Evolutionary conservation across 2,888 invertebrate species (phyloP), one percentile per base, ranked within the genome.

Genomic region (Morpho helenor): DNA sequence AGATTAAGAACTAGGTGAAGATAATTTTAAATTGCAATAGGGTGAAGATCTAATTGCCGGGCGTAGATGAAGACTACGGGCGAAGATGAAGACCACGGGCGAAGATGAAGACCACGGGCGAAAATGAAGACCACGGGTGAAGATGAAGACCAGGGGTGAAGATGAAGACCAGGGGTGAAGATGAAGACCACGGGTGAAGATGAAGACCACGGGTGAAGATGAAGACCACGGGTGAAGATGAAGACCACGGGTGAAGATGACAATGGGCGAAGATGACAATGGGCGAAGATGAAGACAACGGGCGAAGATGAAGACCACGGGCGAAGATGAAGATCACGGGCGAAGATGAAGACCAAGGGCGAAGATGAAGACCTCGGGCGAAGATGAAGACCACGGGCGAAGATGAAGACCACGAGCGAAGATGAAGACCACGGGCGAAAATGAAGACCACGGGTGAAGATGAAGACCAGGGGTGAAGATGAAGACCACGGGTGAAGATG

Each of bases 371-470:
- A 60, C 41, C 22, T 16, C 47, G 48, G 62, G 51, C 39, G 59
- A 57, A 50, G 57, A 51, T 16, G 53, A 67, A 64, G 57, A 56
- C 43, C 4, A 31, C 31, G 31, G 31, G 31, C 5, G 31, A 31
- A 31, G 31, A 31, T 31, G 57, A 66, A 60, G 61, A 58, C 9
- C 22, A 45, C 44, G 44, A 55, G 48, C 22, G 47, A 52, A 51
- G 49, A 56, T 52, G 57, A 66, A 65, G 63, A 63, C 8, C 22
- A 56, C 49, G 48, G 49, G 56, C 10, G 54, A 55, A 56, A 58
- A 63, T 5, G 31, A 31, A 53, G 46, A 53, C 42, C 8, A 53
- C 40, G 49, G 41, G 44, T 10, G 49, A 40, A 54, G 22, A 58
- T 43, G 53, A 58, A 61, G 57, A 52, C 46, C 4, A 31, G 0